Base-by-base conservation (phyloP, 2,113 vertebrate species). In the Equus przewalskii region DNA sequence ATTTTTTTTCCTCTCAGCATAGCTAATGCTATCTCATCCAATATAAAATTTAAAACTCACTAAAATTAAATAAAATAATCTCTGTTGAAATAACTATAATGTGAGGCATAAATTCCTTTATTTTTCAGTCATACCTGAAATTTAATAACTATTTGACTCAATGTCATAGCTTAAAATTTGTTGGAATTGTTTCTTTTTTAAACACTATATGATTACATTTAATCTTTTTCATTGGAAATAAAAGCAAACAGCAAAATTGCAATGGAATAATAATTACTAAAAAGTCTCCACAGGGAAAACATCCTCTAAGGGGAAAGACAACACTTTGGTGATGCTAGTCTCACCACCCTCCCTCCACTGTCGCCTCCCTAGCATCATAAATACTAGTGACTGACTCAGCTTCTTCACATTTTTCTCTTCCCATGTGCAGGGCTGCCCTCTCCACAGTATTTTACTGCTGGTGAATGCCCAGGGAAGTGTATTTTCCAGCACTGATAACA, bases 181-280 rank as follows among this genome's bases (percentile, higher is more conserved):
- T 60, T 89, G 30, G 26, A 73, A 49, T 19, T 87, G 14, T 64
- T 65, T 56, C 28, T 62, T 96, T 69, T 81, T 72, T 46, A 91
- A 76, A 91, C 36, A 6, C 18, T n/a, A 18, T 69, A 36, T 62
- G 15, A 86, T 64, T 93, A 79, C 1, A 44, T 91, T 60, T 95
- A 80, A 36, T 83, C 8, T 67, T 79, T 76, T 41, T 36, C 69
- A 82, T 65, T 26, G 16, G 72, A 85, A 67, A 78, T 30, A 80
- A 72, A 33, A 70, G 22, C 33, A 89, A 95, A 89, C 49, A 75
- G 36, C 36, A 92, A 97, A 92, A 69, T 19, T 85, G 51, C 19
- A 36, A 91, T 36, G 36, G 36, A 82, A 70, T 65, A 89, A 92
- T 60, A 75, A 41, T 86, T 73, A 70, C 24, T 93, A 33, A 67